These are phyloP conservation scores for Drosophila erecta DNA, from an alignment of 1,140 invertebrate genomes.

Conservation along the genomic window DNA sequence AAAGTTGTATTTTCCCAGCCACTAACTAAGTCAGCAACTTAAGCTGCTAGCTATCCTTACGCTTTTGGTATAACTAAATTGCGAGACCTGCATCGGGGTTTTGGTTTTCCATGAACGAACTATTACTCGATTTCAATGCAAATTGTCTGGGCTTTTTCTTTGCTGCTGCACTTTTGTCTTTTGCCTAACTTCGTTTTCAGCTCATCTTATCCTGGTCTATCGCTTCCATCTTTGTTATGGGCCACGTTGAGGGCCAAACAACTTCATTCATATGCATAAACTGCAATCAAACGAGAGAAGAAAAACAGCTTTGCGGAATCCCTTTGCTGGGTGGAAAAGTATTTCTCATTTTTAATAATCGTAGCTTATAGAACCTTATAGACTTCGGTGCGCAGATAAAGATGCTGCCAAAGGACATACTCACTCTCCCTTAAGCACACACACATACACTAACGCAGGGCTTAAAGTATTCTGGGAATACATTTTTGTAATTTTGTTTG, in stretches of 20 bases:
- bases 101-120: background rate
- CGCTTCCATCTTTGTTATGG: constrained; percentile 42
- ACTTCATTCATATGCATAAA: constrained; percentile 78
- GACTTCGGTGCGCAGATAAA: constrained; percentile 29
- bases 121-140: constrained; percentile 55
- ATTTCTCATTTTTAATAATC: constrained; percentile 78
- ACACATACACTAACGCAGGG: constrained; percentile 1
- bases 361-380: constrained; percentile 59
- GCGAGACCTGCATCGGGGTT: constrained; percentile 7
- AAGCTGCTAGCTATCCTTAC: constrained; percentile 6
- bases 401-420: constrained; percentile 15
- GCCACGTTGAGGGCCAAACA: constrained; percentile 62
- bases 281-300: constrained; percentile 50
- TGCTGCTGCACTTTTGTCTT: background rate
- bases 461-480: constrained; percentile 49
- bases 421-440: background rate
- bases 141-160: constrained; percentile 54
- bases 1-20: constrained; percentile 55
- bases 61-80: constrained; percentile 60
- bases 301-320: constrained; percentile 27
- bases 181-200: constrained; percentile 2
- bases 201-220: constrained; percentile 17
- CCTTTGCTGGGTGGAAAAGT: constrained; percentile 33
- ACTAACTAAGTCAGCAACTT: constrained; percentile 53
- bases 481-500: constrained; percentile 47